Percentiles rank a stretch among this genome's conserved stretches.
These are phyloP conservation scores for Melinaea menophilus DNA, from an alignment of 2,888 invertebrate genomes.

Conservation along the genomic window DNA sequence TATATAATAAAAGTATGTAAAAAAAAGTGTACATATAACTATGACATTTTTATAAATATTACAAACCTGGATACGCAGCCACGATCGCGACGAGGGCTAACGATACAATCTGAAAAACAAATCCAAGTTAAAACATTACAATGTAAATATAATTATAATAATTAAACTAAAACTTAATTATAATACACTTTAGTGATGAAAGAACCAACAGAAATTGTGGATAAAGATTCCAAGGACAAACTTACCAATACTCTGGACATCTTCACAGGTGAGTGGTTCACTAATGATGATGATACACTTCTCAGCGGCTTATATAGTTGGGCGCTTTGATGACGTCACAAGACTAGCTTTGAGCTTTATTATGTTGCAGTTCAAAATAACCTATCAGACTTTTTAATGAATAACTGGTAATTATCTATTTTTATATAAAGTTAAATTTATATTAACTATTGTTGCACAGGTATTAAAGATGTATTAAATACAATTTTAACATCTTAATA, in stretches of 20 bases:
- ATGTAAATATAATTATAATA: too few relatives aligned
- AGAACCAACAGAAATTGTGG: too few relatives aligned
- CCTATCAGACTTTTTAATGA: not conserved
- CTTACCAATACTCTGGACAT: slow-evolving; percentile 31
- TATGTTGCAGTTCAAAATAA: not conserved
- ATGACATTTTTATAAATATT: not conserved
- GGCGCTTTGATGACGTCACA: slow-evolving; percentile 1
- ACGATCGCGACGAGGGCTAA: slow-evolving; percentile 25
- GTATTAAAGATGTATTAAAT: too few relatives aligned
- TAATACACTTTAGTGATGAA: too few relatives aligned
- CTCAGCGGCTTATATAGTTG: slow-evolving; percentile 2
- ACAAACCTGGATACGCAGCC: slow-evolving; percentile 24
- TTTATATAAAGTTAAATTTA: too few relatives aligned
- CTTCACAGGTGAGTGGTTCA: slow-evolving; percentile 8
- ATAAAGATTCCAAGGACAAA: not conserved
- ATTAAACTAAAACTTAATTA: too few relatives aligned
- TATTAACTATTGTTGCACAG: too few relatives aligned
- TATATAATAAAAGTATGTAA: not conserved
- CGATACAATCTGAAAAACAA: slow-evolving; percentile 23
- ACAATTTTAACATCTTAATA: too few relatives aligned
- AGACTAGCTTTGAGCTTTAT: slow-evolving; percentile 3
- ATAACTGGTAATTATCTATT: not conserved
- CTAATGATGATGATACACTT: not conserved
- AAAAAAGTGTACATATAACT: not conserved
- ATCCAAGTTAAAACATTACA: not conserved